Base-by-base conservation (phyloP, 2,113 vertebrate species). In the Apus apus region DNA sequence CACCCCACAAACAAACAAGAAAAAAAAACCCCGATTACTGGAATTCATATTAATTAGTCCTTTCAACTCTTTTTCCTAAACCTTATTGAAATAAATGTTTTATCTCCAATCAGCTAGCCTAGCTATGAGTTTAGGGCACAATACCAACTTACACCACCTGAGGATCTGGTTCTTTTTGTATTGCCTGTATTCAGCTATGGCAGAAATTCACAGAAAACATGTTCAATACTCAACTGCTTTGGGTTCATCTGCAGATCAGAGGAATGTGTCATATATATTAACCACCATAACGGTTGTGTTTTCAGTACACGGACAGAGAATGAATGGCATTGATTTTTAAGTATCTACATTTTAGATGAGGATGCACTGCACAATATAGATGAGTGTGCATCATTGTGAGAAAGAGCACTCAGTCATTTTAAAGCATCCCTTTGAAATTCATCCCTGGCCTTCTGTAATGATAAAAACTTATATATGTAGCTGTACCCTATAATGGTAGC, bases 271-370 rank as follows among this genome's bases (percentile, higher is more conserved):
- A 23, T 32, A 72, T 88, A 13, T 66, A 30, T 76, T 80, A 95
- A 60, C 64, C 54, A 70, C 29, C 15, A 2, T 40, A 90, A 90
- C 13, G 12, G 5, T 18, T 78, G n/a, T 56, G 20, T 80, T 90
- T 90, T 94, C 65, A 86, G 76, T 54, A 74, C 21, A 15, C 38
- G 91, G 34, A 40, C 46, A 86, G 68, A 82, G 78, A 93, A 87
- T 82, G 83, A 90, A 87, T 84, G 26, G 32, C 66, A 90, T 60
- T 93, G 92, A 94, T 90, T 95, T 94, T 88, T 64, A 84, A 72
- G 53, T 79, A 93, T 92, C 78, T 82, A 29, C 81, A 83, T 94
- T 96, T 95, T 40, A 92, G 45, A 83, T 74, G 48, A 91, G 36
- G 15, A 7, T 90, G 20, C 40, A 34, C 58, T 73, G 64, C 57